phyloP scores from a whole-genome alignment of 2,113 vertebrate species.

The Strix uralensis region DNA sequence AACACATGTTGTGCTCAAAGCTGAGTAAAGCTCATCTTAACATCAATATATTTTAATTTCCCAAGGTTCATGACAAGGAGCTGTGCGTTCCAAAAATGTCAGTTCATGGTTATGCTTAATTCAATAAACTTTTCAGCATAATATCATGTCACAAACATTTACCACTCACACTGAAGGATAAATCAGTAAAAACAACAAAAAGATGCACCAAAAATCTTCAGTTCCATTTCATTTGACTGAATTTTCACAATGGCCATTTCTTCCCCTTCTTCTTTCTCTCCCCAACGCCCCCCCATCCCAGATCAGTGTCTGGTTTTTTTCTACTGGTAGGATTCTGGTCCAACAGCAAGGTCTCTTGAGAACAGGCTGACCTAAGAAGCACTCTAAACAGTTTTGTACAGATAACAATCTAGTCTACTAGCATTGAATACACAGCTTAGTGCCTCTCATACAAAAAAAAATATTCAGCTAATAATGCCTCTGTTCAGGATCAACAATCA shows the following conservation, averaged over 20 bases:
- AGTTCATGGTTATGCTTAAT: not conserved
- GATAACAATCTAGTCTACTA: not conserved
- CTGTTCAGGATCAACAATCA: not conserved
- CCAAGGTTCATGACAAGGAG: not conserved
- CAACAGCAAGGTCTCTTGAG: not conserved
- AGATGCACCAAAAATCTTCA: not conserved
- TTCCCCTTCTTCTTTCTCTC: not conserved
- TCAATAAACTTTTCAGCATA: not conserved
- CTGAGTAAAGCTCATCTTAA: not conserved
- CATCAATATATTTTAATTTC: not conserved
- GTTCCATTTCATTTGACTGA: not conserved
- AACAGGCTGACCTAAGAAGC: not conserved
- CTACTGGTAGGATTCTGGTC: not conserved
- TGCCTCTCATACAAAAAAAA: not conserved
- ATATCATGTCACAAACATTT: not conserved
- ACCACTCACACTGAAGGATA: not conserved
- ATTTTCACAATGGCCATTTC: not conserved
- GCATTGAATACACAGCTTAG: not conserved
- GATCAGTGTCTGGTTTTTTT: not conserved
- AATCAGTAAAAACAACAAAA: not conserved
- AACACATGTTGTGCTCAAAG: not conserved
- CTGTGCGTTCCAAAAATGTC: not conserved
- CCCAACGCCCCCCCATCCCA: accelerated
- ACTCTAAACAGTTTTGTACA: not conserved
- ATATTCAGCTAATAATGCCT: not conserved